A percentile compares a stretch with the other conserved stretches of the same genome.
Conservation (phyloP, 2,888 invertebrate species). For the Diarsia rubi region DNA sequence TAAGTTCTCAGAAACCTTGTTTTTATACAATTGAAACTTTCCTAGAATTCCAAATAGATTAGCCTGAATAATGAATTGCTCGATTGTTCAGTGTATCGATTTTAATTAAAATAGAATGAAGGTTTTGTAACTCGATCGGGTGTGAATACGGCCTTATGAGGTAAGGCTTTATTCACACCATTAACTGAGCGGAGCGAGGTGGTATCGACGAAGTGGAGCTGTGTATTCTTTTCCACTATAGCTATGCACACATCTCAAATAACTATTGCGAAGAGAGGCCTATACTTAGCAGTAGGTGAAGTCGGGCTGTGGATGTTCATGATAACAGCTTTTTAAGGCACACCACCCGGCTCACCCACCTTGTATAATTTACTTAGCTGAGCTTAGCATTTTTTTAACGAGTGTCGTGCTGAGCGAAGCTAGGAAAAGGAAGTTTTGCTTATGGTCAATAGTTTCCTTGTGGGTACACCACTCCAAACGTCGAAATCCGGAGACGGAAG, state of each 20-base stretch:
- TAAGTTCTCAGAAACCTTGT: neutral
- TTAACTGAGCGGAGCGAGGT: neutral
- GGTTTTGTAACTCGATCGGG: slow-evolving; percentile 17
- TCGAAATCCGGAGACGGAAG: no score
- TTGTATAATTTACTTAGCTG: neutral
- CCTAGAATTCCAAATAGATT: slow-evolving; percentile 38
- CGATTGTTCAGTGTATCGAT: slow-evolving; percentile 54
- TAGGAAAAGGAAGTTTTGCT: neutral
- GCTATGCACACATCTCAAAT: neutral
- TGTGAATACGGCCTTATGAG: no score
- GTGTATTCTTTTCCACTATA: neutral
- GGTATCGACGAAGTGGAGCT: neutral
- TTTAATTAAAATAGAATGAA: slow-evolving; percentile 55
- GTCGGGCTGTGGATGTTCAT: no score
- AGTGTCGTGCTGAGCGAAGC: neutral
- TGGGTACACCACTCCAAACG: no score
- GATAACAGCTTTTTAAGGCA: neutral
- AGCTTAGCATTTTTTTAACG: neutral
- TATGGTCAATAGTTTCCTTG: neutral
- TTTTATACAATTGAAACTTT: neutral
- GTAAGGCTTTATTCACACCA: neutral
- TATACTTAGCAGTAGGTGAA: no score
- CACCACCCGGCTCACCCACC: neutral
- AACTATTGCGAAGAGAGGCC: neutral
- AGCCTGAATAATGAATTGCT: slow-evolving; percentile 54